Evolutionary conservation across 2,888 invertebrate genomes (phyloP), one percentile per base, ranked within the genome.

Genomic region (Zaprionus obscuricornis): DNA sequence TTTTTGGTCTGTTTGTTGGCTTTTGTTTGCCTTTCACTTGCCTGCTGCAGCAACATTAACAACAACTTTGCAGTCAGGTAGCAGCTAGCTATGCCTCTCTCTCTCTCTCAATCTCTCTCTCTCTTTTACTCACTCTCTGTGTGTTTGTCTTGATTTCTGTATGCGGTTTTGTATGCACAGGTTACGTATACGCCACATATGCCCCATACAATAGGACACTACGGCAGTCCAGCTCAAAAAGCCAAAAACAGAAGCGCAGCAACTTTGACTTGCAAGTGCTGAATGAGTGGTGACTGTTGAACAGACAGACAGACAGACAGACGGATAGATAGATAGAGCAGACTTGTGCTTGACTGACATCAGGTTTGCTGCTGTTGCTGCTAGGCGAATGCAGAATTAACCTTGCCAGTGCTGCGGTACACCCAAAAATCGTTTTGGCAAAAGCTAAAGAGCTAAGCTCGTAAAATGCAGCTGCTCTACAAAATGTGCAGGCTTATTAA

Each of bases 1-100:
- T 83, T 79, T 83, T 83, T 70, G 81, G 76, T 69, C 70, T 69
- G 74, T 65, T 69, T 74, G 71, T 59, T 71, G 71, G 70, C 52
- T 60, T n/a, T 74, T 74, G 74, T 57, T 71, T 69, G 65, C 39
- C 34, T 57, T 60, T 52, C 42, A 63, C 29, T 39, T 57, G 67
- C 51, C 57, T 50, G 39, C 50, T 49, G 45, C 63, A 40, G 37
- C 50, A 22, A 46, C 55, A 69, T 66, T 71, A 71, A 52, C 51
- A 71, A 60, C 71, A 65, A 54, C 58, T 40, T 24, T 62, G 62
- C 52, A 13, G 1, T 18, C 18, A 17, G 16, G 36, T 10, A 18
- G 39, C 43, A 50, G 18, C 20, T n/a, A 46, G 42, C 20, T 54
- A 17, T n/a, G n/a, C n/a, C 40, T 43, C 16, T 10, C n/a, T 13